Conservation (phyloP, 1,140 invertebrate species). For the Drosophila micromelanica region DNA sequence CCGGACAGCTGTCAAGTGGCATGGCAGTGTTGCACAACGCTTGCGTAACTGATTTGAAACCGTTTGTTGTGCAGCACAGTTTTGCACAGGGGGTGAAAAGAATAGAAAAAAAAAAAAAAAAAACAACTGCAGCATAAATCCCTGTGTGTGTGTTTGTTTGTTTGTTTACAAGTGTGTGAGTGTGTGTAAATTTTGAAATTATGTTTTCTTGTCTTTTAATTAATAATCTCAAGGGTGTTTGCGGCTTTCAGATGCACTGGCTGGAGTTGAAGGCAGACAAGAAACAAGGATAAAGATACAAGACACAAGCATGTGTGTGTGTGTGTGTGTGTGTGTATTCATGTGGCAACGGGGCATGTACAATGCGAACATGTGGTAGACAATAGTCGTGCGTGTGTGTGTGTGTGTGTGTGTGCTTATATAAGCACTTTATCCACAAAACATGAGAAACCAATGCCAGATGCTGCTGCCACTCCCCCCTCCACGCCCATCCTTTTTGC, state of each 20-base stretch:
- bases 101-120: not conserved
- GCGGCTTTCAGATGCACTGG: constrained; percentile 20
- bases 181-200: constrained; percentile 75
- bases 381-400: constrained; percentile 45
- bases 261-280: constrained; percentile 34
- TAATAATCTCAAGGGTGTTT: constrained; percentile 75
- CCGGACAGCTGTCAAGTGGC: too few relatives aligned
- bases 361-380: constrained; percentile 60
- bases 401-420: constrained; percentile 15
- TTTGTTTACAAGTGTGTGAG: constrained; percentile 20
- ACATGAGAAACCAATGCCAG: constrained; percentile 47
- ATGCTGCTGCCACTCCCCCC: too few relatives aligned
- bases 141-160: constrained; percentile 9
- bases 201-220: constrained; percentile 82
- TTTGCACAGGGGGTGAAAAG: too few relatives aligned
- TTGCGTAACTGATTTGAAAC: too few relatives aligned
- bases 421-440: constrained; percentile 45
- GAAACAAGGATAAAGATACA: constrained; percentile 9
- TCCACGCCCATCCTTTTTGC: too few relatives aligned
- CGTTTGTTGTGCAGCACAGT: too few relatives aligned
- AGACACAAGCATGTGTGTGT: not conserved
- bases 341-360: not conserved
- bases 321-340: constrained; percentile 12
- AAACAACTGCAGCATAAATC: not conserved
- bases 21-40: too few relatives aligned